Percentiles rank a stretch among this genome's conserved stretches.
These are phyloP conservation scores for Apostichopus parvimensis DNA, from an alignment of 35 echinoderm and acorn worm species.

Conservation along the genomic window DNA sequence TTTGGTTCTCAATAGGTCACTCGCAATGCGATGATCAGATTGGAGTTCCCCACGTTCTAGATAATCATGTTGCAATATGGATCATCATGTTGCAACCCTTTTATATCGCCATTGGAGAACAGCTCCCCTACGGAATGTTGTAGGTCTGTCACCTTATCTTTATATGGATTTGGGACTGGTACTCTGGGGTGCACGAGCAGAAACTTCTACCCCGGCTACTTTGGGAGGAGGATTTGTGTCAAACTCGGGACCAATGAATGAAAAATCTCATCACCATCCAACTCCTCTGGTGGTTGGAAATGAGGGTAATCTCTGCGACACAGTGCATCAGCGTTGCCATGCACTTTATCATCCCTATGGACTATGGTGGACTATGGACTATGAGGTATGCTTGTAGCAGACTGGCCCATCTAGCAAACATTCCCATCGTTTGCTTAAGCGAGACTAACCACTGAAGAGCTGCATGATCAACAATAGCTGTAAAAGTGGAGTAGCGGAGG, in stretches of 20 bases:
- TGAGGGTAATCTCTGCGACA: slow-evolving; percentile 40
- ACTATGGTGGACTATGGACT: neutral
- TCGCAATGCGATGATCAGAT: neutral
- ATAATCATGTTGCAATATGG: neutral
- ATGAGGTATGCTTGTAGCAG: slow-evolving; percentile 45
- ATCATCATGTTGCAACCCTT: neutral
- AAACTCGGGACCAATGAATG: slow-evolving; percentile 16
- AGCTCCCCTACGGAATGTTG: no score
- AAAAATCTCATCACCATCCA: slow-evolving; percentile 49
- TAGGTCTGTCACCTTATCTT: no score
- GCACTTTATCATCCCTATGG: slow-evolving; percentile 40
- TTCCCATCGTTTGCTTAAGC: slow-evolving; percentile 52
- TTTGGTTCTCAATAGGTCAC: slow-evolving; percentile 18
- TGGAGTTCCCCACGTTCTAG: neutral
- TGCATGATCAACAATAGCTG: slow-evolving; percentile 59
- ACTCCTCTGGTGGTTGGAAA: neutral
- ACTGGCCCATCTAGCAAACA: slow-evolving; percentile 64
- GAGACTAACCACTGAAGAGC: slow-evolving; percentile 73
- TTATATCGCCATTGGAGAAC: neutral
- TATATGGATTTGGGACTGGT: neutral
- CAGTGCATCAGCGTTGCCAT: slow-evolving; percentile 58
- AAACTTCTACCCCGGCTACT: no score
- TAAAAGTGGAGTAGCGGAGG: slow-evolving; percentile 42
- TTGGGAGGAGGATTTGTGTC: neutral
- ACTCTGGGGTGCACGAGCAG: no score